Percentiles rank a stretch among this genome's conserved stretches.
These are phyloP conservation scores for Ichneumoninae sp. DNA, from an alignment of 2,888 invertebrate genomes.

Conservation along the genomic window DNA sequence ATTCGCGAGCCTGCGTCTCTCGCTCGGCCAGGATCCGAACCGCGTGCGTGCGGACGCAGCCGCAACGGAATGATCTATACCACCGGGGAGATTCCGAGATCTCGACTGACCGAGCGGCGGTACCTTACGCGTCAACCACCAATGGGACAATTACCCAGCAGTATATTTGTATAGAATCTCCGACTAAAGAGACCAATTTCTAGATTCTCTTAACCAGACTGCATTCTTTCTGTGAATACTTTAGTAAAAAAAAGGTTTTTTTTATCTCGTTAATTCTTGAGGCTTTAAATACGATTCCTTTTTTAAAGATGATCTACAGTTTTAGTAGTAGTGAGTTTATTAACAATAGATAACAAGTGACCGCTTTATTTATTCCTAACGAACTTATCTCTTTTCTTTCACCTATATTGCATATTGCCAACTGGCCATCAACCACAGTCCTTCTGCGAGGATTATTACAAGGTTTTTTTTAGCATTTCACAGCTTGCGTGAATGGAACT, in stretches of 20 bases:
- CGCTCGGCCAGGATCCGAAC: slow-evolving; percentile 25
- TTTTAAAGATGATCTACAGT: too few relatives aligned
- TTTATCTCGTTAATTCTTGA: background rate
- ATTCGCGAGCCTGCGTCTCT: slow-evolving; percentile 26
- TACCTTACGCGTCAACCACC: slow-evolving; percentile 61
- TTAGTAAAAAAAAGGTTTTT: background rate
- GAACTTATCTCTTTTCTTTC: too few relatives aligned
- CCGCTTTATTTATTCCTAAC: too few relatives aligned
- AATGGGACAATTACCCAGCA: slow-evolving; percentile 62
- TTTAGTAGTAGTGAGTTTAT: too few relatives aligned
- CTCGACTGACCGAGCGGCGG: slow-evolving; percentile 58
- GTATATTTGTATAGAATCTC: slow-evolving; percentile 38
- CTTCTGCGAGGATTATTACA: too few relatives aligned
- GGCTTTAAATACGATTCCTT: background rate
- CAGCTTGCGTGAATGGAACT: too few relatives aligned
- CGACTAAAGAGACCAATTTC: slow-evolving; percentile 43
- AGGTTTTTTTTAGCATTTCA: too few relatives aligned
- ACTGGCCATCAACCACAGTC: too few relatives aligned
- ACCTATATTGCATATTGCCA: too few relatives aligned
- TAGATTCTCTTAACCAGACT: background rate
- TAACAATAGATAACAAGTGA: too few relatives aligned
- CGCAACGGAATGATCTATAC: slow-evolving; percentile 62
- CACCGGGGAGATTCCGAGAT: slow-evolving; percentile 54
- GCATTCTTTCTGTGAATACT: slow-evolving; percentile 1
- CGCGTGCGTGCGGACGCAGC: slow-evolving; percentile 21